Evolutionary conservation across 37 sponge, comb jelly and placozoan species (phyloP).

Genomic region (Eunapius fragilis): DNA sequence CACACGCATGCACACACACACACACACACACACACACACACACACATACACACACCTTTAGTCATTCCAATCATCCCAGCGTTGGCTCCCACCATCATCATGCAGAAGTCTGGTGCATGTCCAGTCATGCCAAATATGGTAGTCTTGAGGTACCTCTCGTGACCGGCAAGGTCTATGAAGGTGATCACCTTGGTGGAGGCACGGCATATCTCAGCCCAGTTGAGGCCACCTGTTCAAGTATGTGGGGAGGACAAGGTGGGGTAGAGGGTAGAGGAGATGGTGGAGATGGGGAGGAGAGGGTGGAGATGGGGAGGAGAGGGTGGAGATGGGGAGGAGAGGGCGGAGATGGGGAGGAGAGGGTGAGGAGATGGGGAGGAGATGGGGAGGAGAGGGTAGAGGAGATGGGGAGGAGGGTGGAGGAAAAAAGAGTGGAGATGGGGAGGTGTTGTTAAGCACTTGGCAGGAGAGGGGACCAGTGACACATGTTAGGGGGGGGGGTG

Average conservation of each 20-base stretch:
- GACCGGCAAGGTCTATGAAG: slow-evolving; percentile 98
- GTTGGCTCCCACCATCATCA: slow-evolving; percentile 97
- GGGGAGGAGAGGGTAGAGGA: too few species aligned
- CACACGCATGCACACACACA: background rate
- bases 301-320: too few species aligned
- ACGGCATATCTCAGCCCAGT: slow-evolving; percentile 93
- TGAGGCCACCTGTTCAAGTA: slow-evolving; percentile 75
- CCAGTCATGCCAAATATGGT: slow-evolving; percentile 99
- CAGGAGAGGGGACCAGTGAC: too few species aligned
- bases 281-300: background rate
- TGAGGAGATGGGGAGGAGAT: background rate
- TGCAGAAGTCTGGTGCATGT: slow-evolving; percentile 98
- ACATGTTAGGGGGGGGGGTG: too few species aligned
- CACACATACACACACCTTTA: slow-evolving; percentile 54
- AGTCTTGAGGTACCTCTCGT: slow-evolving; percentile 95
- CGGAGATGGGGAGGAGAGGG: too few species aligned
- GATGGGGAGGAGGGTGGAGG: too few species aligned
- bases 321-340: too few species aligned
- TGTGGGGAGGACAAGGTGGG: background rate
- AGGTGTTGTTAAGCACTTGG: too few species aligned
- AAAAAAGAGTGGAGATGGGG: too few species aligned
- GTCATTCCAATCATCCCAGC: slow-evolving; percentile 97
- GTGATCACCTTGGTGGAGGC: slow-evolving; percentile 93
- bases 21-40: background rate
- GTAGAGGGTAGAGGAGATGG: background rate